A percentile compares a stretch with the other conserved stretches of the same genome.
These are phyloP conservation scores for Caenorhabditis imperialis DNA, from an alignment of 2,888 invertebrate genomes.

Conservation along the genomic window DNA sequence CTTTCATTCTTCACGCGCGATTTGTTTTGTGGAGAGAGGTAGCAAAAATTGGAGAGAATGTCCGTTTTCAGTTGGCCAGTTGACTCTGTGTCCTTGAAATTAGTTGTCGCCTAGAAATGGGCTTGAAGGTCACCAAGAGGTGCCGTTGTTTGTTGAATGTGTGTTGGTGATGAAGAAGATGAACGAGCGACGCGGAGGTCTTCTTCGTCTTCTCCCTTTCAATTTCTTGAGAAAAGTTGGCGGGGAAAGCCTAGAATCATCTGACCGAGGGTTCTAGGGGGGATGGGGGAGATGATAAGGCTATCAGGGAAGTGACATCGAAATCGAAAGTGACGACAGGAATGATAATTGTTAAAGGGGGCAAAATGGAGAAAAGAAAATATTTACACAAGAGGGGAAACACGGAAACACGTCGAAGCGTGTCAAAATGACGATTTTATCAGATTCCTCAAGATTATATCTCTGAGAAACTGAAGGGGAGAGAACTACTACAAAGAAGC, in stretches of 20 bases:
- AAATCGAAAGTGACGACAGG: conserved; percentile 41
- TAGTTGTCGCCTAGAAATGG: conserved; percentile 42
- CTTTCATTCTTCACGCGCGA: conserved; percentile 31
- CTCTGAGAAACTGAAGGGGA: too few relatives aligned
- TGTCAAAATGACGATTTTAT: too few relatives aligned
- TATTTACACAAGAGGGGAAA: conserved; percentile 36
- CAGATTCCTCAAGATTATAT: too few relatives aligned
- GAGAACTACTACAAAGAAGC: too few relatives aligned
- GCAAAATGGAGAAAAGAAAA: conserved; percentile 22
- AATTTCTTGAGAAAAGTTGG: neutral
- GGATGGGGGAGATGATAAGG: conserved; percentile 38
- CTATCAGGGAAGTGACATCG: conserved; percentile 12
- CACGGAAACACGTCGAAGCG: too few relatives aligned
- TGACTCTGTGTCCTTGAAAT: conserved; percentile 41
- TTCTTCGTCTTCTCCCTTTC: neutral
- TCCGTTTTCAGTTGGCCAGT: too few relatives aligned
- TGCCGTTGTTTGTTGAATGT: conserved; percentile 46
- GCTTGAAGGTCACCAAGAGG: conserved; percentile 44
- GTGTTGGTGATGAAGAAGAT: conserved; percentile 35
- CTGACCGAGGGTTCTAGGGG: conserved; percentile 1
- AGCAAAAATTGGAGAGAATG: conserved; percentile 20
- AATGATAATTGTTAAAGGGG: too few relatives aligned
- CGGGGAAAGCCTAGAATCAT: conserved; percentile 9
- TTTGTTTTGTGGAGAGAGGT: conserved; percentile 32
- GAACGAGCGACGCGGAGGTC: conserved; percentile 26